Conservation (phyloP, 1,140 invertebrate genomes). For the Delia radicum region DNA sequence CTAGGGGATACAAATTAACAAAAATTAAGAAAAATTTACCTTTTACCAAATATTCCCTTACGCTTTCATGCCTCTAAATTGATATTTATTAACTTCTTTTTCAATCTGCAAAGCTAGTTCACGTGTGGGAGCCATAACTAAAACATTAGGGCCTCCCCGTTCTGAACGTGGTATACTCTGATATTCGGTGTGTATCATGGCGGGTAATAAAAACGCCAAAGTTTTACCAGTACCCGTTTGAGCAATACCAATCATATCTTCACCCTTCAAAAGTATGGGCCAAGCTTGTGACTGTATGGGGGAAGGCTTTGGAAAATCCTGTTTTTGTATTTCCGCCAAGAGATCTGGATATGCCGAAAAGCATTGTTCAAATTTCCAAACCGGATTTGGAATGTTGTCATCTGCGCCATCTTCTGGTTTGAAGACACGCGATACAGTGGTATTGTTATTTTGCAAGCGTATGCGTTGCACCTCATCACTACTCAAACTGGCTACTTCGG, state of each 20-base stretch:
- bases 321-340: conserved; percentile 75
- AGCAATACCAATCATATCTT: conserved; percentile 90
- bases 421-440: conserved; percentile 63
- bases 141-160: conserved; percentile 77
- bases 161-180: conserved; percentile 69
- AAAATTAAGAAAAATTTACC: background rate
- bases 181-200: conserved; percentile 83
- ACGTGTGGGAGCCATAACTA: conserved; percentile 86
- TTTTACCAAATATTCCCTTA: conserved; percentile 52
- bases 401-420: conserved; percentile 56
- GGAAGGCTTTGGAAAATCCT: conserved; percentile 78
- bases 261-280: conserved; percentile 82
- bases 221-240: conserved; percentile 92
- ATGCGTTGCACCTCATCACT: conserved; percentile 64
- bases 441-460: conserved; percentile 69
- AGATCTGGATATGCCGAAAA: conserved; percentile 83
- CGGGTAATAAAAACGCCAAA: conserved; percentile 86
- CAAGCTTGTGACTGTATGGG: conserved; percentile 91
- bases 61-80: conserved; percentile 80
- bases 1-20: conserved; percentile 55
- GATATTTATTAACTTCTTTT: conserved; percentile 83
- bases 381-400: conserved; percentile 76
- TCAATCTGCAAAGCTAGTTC: conserved; percentile 91
- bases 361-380: conserved; percentile 80
- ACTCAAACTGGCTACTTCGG: conserved; percentile 66